Conservation (phyloP, 2,797 vertebrate genomes). For the Petrocephalus schoutedeni region DNA sequence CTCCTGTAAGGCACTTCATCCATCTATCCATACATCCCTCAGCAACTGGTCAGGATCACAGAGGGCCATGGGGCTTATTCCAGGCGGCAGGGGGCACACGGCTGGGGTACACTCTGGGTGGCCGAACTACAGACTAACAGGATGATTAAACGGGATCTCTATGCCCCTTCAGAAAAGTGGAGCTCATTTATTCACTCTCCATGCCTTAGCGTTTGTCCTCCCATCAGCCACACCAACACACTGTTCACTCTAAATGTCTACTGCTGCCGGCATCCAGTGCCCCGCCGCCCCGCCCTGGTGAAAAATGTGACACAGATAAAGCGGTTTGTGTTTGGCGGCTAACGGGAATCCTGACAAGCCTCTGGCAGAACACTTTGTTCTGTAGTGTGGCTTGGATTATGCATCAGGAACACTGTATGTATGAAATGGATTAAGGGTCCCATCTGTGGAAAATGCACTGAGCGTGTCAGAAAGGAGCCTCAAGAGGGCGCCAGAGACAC, state of each 20-base stretch:
- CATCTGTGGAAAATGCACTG: neutral
- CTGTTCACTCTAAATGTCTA: neutral
- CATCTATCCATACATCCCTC: neutral
- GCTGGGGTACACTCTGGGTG: neutral
- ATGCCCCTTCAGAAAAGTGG: neutral
- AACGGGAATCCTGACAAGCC: slow-evolving; percentile 3
- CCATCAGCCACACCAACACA: neutral
- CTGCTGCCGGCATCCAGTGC: neutral
- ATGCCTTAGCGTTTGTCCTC: too few relatives aligned
- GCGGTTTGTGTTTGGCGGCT: neutral
- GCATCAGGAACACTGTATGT: neutral
- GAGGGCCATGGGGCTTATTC: neutral
- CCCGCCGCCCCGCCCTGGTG: neutral
- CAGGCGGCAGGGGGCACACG: neutral
- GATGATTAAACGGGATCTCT: neutral
- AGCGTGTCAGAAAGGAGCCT: neutral
- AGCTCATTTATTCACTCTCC: neutral
- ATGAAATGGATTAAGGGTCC: neutral
- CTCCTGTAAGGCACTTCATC: neutral
- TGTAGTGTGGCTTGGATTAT: neutral
- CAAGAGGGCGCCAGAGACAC: slow-evolving; percentile 16
- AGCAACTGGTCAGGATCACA: neutral
- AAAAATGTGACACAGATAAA: slow-evolving; percentile 11
- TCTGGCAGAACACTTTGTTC: neutral
- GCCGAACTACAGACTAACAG: neutral